Base-by-base conservation (phyloP, 1,140 invertebrate species). In the Drosophila chauvacae region DNA sequence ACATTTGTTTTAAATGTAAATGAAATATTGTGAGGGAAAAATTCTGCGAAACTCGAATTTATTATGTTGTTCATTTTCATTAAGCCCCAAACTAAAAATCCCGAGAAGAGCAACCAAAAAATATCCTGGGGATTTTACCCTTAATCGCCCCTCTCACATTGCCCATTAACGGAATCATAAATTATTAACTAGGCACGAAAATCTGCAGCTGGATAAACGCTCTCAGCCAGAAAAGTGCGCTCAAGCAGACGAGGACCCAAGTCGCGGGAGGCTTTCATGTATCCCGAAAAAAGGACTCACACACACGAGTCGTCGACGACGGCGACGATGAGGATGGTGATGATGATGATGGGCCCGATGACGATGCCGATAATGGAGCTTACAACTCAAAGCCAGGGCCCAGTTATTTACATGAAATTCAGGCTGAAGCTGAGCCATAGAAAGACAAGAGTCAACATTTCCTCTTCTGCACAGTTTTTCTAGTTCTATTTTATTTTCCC, bases 151-250 rank as follows among this genome's bases (percentile, higher is more conserved):
- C 50, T 55, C 45, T 63, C 59, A 42, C 58, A 78, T 58, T 63
- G 65, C 45, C 76, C 66, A 78, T 78, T 79, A 79, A 78, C 59
- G 48, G 60, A 60, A 63, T 78, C 77, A 79, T 79, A 79, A 79
- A 79, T 79, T 71, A 78, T 79, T 79, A 72, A 79, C 76, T 78
- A 78, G 76, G 64, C 74, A 62, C 58, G 56, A 71, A 78, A 78
- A 79, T 59, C 76, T 64, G 76, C 58, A 78, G 66, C 58, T 59
- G 75, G 74, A 79, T 79, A 79, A 79, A 78, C 39, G 76, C 76
- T 77, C n/a, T 79, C 75, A 78, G 76, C 55, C 76, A 70, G 76
- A 78, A 78, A 78, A 70, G 44, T 78, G 76, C 76, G 76, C 48
- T 71, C 50, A 71, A 70, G 76, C 76, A 71, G 58, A 78, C 44